Conservation (phyloP, 2,888 invertebrate genomes). For the Rhingia rostrata region DNA sequence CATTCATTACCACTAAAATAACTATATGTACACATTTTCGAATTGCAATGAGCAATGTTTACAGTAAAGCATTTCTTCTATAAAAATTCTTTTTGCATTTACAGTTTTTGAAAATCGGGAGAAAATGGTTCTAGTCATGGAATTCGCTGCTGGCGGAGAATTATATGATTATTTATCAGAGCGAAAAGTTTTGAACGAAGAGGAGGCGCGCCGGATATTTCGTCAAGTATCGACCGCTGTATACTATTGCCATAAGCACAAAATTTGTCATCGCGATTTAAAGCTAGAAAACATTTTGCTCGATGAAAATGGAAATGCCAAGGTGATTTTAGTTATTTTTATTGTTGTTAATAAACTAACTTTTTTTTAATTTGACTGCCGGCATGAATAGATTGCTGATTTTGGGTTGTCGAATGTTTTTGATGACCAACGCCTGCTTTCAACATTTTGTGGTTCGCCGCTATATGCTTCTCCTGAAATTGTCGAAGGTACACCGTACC, state of each 20-base stretch:
- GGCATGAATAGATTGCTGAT: conserved; percentile 92
- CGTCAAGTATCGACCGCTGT: conserved; percentile 98
- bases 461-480: conserved; percentile 98
- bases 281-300: conserved; percentile 97
- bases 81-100: conserved; percentile 4
- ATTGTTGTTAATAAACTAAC: background rate
- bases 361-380: background rate
- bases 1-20: too few relatives aligned
- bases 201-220: conserved; percentile 96
- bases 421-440: conserved; percentile 92
- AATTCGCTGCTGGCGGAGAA: conserved; percentile 99
- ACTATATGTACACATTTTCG: too few relatives aligned
- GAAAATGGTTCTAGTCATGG: conserved; percentile 99
- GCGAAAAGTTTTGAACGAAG: conserved; percentile 94
- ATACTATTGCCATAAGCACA: conserved; percentile 99
- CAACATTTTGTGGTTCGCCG: conserved; percentile 98
- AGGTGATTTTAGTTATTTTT: conserved; percentile 85
- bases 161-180: conserved; percentile 98
- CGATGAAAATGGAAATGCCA: conserved; percentile 96
- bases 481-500: conserved; percentile 97
- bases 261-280: conserved; percentile 97
- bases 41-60: too few relatives aligned
- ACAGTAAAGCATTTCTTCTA: background rate
- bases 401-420: conserved; percentile 99
- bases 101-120: conserved; percentile 98